phyloP scores from a whole-genome alignment of 2,113 vertebrate genomes.

The Menidia beryllina region DNA sequence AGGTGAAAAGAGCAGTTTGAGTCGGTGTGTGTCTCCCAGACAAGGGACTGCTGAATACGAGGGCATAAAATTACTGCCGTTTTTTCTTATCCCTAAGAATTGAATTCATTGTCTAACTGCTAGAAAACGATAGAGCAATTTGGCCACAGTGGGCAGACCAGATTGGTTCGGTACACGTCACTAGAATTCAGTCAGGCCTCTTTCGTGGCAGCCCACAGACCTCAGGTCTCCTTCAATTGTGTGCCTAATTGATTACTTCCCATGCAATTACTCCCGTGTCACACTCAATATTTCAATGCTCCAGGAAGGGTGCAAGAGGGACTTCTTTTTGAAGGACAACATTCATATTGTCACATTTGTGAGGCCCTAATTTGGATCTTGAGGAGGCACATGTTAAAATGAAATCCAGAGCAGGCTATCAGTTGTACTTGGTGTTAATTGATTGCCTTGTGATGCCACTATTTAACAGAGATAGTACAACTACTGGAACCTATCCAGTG shows the following conservation, averaged over 20 bases:
- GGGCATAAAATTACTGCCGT: constrained; percentile 40
- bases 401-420: constrained; percentile 59
- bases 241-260: constrained; percentile 85
- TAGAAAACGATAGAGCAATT: constrained; percentile 48
- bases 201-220: constrained; percentile 77
- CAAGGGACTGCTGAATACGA: constrained; percentile 21
- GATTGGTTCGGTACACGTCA: constrained; percentile 68
- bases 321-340: constrained; percentile 75
- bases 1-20: constrained; percentile 49
- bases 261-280: constrained; percentile 84
- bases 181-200: constrained; percentile 71
- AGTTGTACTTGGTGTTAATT: constrained; percentile 59
- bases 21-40: constrained; percentile 34
- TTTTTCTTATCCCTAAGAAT: constrained; percentile 49
- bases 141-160: constrained; percentile 54
- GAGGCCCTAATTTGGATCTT: constrained; percentile 66
- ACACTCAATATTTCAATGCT: constrained; percentile 84
- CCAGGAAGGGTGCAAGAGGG: constrained; percentile 69
- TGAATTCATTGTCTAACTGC: constrained; percentile 29
- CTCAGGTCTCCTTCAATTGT: constrained; percentile 83
- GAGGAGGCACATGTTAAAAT: constrained; percentile 68
- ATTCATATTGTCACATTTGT: constrained; percentile 78
- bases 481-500: not conserved
- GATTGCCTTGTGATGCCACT: constrained; percentile 61
- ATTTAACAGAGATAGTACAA: constrained; percentile 31